phyloP scores from a whole-genome alignment of 2,888 invertebrate species.

The Eurytoma adleriae region DNA sequence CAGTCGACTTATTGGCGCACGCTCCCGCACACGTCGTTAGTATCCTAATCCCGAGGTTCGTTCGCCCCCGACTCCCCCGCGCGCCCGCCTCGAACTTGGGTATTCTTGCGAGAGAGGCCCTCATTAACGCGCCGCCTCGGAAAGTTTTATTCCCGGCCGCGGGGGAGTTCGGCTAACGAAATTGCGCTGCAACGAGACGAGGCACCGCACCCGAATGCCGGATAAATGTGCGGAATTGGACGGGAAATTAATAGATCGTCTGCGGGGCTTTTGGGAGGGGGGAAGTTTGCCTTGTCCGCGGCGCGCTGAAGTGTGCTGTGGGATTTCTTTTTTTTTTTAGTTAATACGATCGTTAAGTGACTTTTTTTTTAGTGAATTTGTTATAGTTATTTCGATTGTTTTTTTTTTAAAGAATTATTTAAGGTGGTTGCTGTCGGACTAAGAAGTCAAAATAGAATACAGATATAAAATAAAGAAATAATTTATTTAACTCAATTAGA shows the following conservation, averaged over 20 bases:
- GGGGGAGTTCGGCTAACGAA: slow-evolving; percentile 12
- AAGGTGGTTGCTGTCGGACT: too few relatives aligned
- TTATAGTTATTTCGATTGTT: too few relatives aligned
- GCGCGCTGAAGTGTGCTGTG: too few relatives aligned
- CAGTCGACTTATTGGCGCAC: slow-evolving; percentile 42
- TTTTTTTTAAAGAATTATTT: too few relatives aligned
- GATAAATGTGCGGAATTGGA: neutral
- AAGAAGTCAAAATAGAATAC: too few relatives aligned
- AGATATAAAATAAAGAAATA: too few relatives aligned
- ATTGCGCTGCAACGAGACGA: slow-evolving; percentile 10
- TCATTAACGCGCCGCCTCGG: slow-evolving; percentile 43
- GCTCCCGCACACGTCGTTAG: slow-evolving; percentile 49
- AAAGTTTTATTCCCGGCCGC: slow-evolving; percentile 32
- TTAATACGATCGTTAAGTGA: too few relatives aligned
- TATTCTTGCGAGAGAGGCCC: slow-evolving; percentile 31
- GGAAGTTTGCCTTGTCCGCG: neutral
- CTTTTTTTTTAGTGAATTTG: too few relatives aligned
- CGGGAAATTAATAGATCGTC: neutral
- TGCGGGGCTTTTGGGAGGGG: neutral
- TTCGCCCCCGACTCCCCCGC: neutral
- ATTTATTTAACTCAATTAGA: too few relatives aligned
- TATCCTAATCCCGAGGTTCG: slow-evolving; percentile 48
- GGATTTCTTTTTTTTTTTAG: too few relatives aligned
- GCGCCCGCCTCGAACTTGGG: slow-evolving; percentile 13
- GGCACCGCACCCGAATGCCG: neutral